phyloP scores from a whole-genome alignment of 2,888 invertebrate species.

The Drosophila melanosoma region DNA sequence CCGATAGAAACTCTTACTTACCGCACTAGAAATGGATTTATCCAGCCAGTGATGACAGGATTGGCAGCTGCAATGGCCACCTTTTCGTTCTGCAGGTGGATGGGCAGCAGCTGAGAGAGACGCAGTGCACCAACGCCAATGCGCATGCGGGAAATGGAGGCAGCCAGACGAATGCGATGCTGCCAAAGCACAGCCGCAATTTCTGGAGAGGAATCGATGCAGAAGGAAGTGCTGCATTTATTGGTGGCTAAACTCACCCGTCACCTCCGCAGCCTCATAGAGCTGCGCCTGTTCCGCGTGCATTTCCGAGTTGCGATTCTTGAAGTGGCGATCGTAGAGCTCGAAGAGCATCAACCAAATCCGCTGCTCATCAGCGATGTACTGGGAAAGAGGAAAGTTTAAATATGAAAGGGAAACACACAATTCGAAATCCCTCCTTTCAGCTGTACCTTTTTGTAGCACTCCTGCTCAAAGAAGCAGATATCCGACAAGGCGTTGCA shows the following conservation, averaged over 20 bases:
- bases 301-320: conserved; percentile 81
- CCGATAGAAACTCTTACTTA: conserved; percentile 65
- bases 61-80: conserved; percentile 87
- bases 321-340: conserved; percentile 86
- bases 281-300: conserved; percentile 66
- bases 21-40: conserved; percentile 91
- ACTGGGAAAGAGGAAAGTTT: conserved; percentile 44
- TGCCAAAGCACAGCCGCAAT: conserved; percentile 89
- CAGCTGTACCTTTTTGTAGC: conserved; percentile 74
- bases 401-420: neutral
- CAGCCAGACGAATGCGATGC: conserved; percentile 89
- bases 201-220: conserved; percentile 71
- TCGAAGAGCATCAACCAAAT: conserved; percentile 87
- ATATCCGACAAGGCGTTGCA: conserved; percentile 85
- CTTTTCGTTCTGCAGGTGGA: conserved; percentile 90
- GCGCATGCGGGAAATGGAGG: conserved; percentile 90
- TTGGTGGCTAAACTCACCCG: conserved; percentile 58
- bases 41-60: conserved; percentile 90
- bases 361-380: conserved; percentile 82
- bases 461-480: conserved; percentile 84
- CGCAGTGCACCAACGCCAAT: conserved; percentile 90
- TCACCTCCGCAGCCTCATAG: conserved; percentile 80
- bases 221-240: neutral
- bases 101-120: conserved; percentile 89
- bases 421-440: neutral